Percentiles rank a stretch among this genome's conserved stretches.
Evolutionary conservation across 2,888 invertebrate species (phyloP).

Genomic region (Ecliptopera silaceata): DNA sequence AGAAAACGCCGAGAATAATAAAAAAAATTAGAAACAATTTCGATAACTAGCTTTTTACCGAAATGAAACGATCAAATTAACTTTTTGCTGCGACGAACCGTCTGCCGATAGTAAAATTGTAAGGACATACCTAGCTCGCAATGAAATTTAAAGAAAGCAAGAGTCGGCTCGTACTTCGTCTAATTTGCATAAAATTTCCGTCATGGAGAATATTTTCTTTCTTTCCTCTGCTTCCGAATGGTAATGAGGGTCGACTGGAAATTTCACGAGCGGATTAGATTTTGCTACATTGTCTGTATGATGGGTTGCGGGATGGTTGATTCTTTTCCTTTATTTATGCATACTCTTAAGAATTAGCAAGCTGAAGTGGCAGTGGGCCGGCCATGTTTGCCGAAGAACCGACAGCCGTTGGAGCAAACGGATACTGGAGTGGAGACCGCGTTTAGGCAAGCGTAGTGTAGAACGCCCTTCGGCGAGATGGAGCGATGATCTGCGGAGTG

Average conservation of each 20-base stretch:
- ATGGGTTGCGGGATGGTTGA: slow-evolving; percentile 6
- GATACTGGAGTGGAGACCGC: too few relatives aligned
- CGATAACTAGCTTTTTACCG: slow-evolving; percentile 25
- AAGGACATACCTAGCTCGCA: slow-evolving; percentile 44
- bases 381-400: too few relatives aligned
- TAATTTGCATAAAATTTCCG: slow-evolving; percentile 78
- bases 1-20: slow-evolving; percentile 9
- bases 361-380: too few relatives aligned
- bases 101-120: slow-evolving; percentile 57
- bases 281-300: slow-evolving; percentile 38
- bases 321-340: neutral
- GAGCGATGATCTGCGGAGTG: too few relatives aligned
- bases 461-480: too few relatives aligned
- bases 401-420: too few relatives aligned
- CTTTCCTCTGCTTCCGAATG: slow-evolving; percentile 67
- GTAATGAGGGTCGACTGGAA: slow-evolving; percentile 72
- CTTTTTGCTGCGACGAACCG: slow-evolving; percentile 44
- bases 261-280: slow-evolving; percentile 70
- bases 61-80: slow-evolving; percentile 48
- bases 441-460: too few relatives aligned
- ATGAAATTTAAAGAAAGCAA: slow-evolving; percentile 63
- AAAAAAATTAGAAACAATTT: slow-evolving; percentile 26
- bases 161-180: slow-evolving; percentile 58
- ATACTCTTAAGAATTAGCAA: too few relatives aligned
- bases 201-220: slow-evolving; percentile 66